A percentile compares a stretch with the other conserved stretches of the same genome.
phyloP scores from a whole-genome alignment of 37 sponge, comb jelly and placozoan genomes.

The Spongilla lacustris region DNA sequence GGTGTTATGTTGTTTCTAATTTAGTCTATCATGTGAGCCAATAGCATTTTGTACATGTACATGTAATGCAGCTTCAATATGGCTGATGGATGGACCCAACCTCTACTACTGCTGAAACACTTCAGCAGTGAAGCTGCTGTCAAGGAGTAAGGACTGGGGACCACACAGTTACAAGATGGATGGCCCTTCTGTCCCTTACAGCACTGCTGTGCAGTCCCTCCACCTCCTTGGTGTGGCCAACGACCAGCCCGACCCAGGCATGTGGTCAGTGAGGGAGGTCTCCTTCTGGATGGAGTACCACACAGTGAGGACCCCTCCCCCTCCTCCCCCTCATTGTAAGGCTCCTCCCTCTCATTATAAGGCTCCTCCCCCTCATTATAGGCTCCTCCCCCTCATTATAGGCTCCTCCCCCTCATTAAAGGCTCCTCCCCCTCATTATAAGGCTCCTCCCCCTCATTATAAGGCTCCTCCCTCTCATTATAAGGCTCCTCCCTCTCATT shows the following conservation, averaged over 20 bases:
- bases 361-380: no score
- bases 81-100: conserved; percentile 35
- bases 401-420: conserved; percentile 41
- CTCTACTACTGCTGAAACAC: conserved; percentile 54
- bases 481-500: no score
- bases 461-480: no score
- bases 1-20: no score
- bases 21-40: no score
- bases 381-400: no score
- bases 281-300: conserved; percentile 69
- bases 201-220: conserved; percentile 43
- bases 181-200: neutral
- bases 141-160: conserved; percentile 15
- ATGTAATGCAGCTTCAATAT: neutral
- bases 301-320: conserved; percentile 11
- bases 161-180: neutral
- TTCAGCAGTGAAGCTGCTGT: conserved; percentile 15
- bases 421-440: neutral
- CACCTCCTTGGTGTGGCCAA: neutral
- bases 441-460: neutral
- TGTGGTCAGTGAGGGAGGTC: conserved; percentile 58
- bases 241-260: conserved; percentile 45
- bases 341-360: no score
- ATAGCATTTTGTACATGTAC: no score
- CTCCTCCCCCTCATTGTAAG: neutral